Percentiles rank a stretch among this genome's conserved stretches.
Conservation (phyloP, 2,797 vertebrate species). For the Anableps anableps region DNA sequence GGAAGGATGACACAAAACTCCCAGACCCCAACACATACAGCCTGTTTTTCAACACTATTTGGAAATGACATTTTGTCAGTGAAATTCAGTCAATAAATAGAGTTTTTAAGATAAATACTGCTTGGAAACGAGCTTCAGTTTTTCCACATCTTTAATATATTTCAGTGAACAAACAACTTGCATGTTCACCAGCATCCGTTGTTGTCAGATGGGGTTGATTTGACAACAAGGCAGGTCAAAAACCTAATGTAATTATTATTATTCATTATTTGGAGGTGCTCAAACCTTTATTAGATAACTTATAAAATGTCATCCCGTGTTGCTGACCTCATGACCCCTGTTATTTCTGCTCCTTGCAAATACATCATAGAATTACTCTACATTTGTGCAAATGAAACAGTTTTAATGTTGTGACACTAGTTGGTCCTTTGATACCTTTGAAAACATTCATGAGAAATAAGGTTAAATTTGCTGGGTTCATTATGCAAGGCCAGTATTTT, state of each 20-base stretch:
- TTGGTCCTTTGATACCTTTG: conserved; percentile 15
- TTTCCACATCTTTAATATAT: conserved; percentile 3
- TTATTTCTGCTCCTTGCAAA: conserved; percentile 21
- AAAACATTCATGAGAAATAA: conserved; percentile 4
- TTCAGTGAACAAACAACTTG: neutral
- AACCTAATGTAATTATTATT: conserved; percentile 5
- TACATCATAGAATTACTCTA: conserved; percentile 22
- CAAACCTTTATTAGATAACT: conserved; percentile 35
- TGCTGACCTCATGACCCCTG: conserved; percentile 9
- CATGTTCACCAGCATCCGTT: neutral
- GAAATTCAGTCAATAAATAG: too few relatives aligned
- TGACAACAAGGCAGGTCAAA: conserved; percentile 12
- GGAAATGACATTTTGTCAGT: too few relatives aligned
- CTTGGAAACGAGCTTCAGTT: neutral
- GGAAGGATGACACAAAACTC: too few relatives aligned
- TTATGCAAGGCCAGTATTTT: conserved; percentile 17
- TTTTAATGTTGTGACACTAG: conserved; percentile 30
- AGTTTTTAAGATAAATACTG: neutral
- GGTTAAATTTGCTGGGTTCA: conserved; percentile 18
- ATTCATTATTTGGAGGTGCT: conserved; percentile 41
- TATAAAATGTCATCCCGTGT: conserved; percentile 24
- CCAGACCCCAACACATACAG: too few relatives aligned
- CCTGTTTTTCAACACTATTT: neutral
- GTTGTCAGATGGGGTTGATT: conserved; percentile 26
- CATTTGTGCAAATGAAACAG: conserved; percentile 31